Conservation (phyloP, 2,888 invertebrate species). For the Tetanocera ferruginea region DNA sequence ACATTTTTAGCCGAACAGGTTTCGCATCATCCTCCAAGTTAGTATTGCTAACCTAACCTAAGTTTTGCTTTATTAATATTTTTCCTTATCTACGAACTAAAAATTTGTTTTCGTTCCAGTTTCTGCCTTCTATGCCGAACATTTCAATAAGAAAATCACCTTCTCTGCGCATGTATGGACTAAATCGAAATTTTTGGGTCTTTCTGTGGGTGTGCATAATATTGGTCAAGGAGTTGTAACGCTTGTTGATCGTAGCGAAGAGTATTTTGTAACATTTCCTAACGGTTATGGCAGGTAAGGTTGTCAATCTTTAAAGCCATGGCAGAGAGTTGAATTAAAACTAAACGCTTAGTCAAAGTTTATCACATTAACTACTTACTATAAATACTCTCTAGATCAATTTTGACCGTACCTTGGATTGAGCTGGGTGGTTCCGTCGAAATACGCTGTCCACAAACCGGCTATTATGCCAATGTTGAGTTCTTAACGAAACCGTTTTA, state of each 20-base stretch:
- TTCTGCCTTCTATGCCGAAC: slow-evolving; percentile 99
- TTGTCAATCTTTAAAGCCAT: not conserved
- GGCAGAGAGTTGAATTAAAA: slow-evolving; percentile 75
- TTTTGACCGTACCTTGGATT: slow-evolving; percentile 98
- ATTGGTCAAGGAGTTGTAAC: slow-evolving; percentile 95
- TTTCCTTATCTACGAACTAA: not conserved
- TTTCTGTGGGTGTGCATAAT: slow-evolving; percentile 98
- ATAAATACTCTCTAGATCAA: slow-evolving; percentile 77
- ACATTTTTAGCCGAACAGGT: slow-evolving; percentile 98
- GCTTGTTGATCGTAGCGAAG: slow-evolving; percentile 90
- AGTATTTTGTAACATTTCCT: slow-evolving; percentile 96
- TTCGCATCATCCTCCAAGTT: slow-evolving; percentile 98
- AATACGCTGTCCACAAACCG: slow-evolving; percentile 93
- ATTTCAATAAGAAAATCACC: slow-evolving; percentile 88
- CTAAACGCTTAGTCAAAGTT: too few species aligned
- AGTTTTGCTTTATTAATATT: not conserved
- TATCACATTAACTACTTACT: not conserved
- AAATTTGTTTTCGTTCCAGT: slow-evolving; percentile 69
- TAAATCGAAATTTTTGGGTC: slow-evolving; percentile 97
- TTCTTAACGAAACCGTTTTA: slow-evolving; percentile 99
- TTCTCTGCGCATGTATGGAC: slow-evolving; percentile 99
- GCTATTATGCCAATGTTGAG: slow-evolving; percentile 92
- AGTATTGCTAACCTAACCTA: slow-evolving; percentile 57
- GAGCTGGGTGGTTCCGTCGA: slow-evolving; percentile 95
- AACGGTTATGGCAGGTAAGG: slow-evolving; percentile 93